These are phyloP conservation scores for Siderastrea radians DNA, from an alignment of 92 coral and sea anemone genomes.

Conservation along the genomic window DNA sequence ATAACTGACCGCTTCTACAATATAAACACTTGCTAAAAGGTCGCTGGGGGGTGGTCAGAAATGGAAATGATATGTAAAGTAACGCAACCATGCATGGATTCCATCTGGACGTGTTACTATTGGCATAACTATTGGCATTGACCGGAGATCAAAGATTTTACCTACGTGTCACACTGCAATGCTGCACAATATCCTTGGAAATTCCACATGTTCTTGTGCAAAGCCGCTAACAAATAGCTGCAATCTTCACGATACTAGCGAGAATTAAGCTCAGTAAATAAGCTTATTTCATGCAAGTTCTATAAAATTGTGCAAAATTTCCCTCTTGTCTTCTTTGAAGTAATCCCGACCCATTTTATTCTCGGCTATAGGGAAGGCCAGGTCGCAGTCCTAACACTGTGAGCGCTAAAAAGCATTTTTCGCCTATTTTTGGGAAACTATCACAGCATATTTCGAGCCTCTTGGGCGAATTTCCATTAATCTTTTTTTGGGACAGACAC, in stretches of 20 bases:
- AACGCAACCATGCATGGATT: conserved; percentile 13
- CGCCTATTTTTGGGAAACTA: too few relatives aligned
- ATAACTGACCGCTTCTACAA: conserved; percentile 11
- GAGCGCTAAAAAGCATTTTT: too few relatives aligned
- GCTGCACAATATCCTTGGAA: neutral
- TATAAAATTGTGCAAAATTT: too few relatives aligned
- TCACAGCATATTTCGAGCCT: too few relatives aligned
- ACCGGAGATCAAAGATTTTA: neutral
- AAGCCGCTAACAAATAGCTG: too few relatives aligned
- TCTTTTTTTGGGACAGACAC: too few relatives aligned
- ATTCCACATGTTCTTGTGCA: neutral
- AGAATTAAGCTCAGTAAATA: too few relatives aligned
- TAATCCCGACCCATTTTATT: neutral
- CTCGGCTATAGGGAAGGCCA: neutral
- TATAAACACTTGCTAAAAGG: neutral
- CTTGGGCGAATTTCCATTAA: too few relatives aligned
- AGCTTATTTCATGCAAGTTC: too few relatives aligned
- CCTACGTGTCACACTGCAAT: neutral
- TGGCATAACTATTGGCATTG: neutral
- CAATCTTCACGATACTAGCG: too few relatives aligned
- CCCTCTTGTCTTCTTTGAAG: too few relatives aligned
- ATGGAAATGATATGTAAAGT: neutral
- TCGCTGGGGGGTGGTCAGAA: neutral
- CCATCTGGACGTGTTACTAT: neutral
- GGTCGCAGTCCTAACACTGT: neutral